Evolutionary conservation across 2,113 vertebrate genomes (phyloP).

Genomic region (Corynorhinus townsendii): DNA sequence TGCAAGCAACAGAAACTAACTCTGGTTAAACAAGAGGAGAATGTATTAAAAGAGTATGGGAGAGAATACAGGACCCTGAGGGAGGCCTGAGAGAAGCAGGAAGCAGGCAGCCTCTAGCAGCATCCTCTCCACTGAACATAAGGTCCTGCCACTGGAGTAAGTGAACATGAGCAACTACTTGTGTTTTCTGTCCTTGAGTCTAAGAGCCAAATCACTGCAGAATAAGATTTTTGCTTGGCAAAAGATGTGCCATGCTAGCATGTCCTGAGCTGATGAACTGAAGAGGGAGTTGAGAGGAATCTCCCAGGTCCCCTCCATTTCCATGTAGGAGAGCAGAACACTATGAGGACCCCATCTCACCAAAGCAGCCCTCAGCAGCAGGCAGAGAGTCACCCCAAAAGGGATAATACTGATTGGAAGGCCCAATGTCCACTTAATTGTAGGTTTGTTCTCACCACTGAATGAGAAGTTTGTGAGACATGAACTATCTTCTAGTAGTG

Average conservation of each 20-base stretch:
- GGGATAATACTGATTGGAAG: background rate
- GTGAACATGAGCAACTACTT: background rate
- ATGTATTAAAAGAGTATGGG: background rate
- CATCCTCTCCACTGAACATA: accelerated
- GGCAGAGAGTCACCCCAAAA: background rate
- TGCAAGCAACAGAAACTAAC: background rate
- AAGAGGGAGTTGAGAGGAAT: background rate
- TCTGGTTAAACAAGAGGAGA: background rate
- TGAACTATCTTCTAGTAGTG: background rate
- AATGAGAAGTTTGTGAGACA: background rate
- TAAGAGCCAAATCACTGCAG: background rate
- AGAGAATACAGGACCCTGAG: too few species aligned
- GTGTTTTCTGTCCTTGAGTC: background rate
- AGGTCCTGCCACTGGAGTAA: background rate
- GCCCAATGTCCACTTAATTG: background rate
- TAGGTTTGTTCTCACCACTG: background rate
- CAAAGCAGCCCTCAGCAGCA: background rate
- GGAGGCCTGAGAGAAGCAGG: background rate
- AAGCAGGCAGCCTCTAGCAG: background rate
- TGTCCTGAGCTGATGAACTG: background rate
- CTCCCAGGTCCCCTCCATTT: background rate
- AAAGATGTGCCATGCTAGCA: background rate
- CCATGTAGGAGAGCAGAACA: background rate
- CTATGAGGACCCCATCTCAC: background rate
- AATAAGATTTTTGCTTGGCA: background rate